Evolutionary conservation across 2,888 invertebrate genomes (phyloP), one percentile per base, ranked within the genome.

Genomic region (Tiliacea citrago): DNA sequence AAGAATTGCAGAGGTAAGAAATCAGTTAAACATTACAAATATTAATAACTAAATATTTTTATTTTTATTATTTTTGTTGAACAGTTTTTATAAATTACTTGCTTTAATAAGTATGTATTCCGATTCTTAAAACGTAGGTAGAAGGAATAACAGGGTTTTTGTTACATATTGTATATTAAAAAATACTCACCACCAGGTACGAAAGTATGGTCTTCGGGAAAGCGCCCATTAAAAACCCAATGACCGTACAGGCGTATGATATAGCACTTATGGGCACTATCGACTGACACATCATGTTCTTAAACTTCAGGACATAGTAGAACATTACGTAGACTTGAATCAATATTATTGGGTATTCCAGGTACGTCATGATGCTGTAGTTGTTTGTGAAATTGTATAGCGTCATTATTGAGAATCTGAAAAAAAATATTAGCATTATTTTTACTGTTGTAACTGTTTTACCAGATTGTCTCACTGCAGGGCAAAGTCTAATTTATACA

Each of bases 301-400:
- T 97, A 90, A 97, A 98, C 89, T 97, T 97, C 74, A 98, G 93
- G 5, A 98, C 98, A 72, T 97, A 97, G 90, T 97, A 98, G 84
- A 98, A 97, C 79, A 98, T 94, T 13, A 98, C 94, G 82, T 98
- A 97, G 88, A 98, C 97, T 95, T 98, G 98, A 3, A 97, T 68
- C 75, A 98, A 93, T 83, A 98, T 97, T 62, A 98, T 97, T 0
- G 98, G 98, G 92, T 98, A 98, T 90, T 99, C 99, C 97, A 98
- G 93, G 89, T 98, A 99, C 0, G 98, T 98, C 83, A 98, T 94
- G 16, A 98, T 85, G 18, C 97, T 97, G 91, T 98, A 98, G 18
- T 96, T 96, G 91, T 98, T 98, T 49, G 97, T 97, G 86, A 97
- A 98, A 92, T 98, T 98, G 93, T 99, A 99, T 45, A 98, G 97